Base-by-base conservation (phyloP, 2,888 invertebrate genomes). In the Eupithecia subfuscata region DNA sequence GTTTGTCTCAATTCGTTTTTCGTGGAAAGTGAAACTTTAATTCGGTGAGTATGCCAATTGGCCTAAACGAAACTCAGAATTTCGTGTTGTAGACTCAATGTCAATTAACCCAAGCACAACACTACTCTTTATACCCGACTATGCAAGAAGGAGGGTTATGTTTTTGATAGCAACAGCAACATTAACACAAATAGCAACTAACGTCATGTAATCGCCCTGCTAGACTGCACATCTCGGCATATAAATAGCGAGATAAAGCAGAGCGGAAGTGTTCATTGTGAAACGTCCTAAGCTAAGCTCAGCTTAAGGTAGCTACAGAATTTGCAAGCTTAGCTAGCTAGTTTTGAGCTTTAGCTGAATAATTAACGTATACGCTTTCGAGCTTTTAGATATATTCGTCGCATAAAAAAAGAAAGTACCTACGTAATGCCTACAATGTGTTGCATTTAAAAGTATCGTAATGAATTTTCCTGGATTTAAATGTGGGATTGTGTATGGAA, bases 201-300 rank as follows among this genome's bases (percentile, higher is more conserved):
- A 25, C 5, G 60, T 60, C 25, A 60, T 11, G 60, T 25, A 60
- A 60, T 60, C 12, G 60, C 60, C 60, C 22, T 56, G 6, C 60
- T 60, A 22, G 60, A 60, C 5, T 25, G 11, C 52, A 60, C 60
- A 60, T 60, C 60, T 60, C 25, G 22, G 25, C 14, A 64, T 34
- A 64, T 63, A 64, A 64, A 64, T 64, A 70, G 40, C 43, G 70
- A 60, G 60, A 70, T 70, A 70, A 70, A 60, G 52, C 56, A 25
- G 40, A 63, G 56, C 18, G 40, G 34, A 40, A 25, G 40, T 70
- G 60, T 25, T 70, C 60, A 43, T 70, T 70, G 56, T 56, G 40
- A 70, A 70, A 43, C 40, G 25, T 63, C 70, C 70, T 25, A 25
- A 25, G 60, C 60, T 70, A 60, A 63, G 22, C 70, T 18, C 18